phyloP scores from a whole-genome alignment of 1,140 invertebrate species.

The Phocides pigmalion region DNA sequence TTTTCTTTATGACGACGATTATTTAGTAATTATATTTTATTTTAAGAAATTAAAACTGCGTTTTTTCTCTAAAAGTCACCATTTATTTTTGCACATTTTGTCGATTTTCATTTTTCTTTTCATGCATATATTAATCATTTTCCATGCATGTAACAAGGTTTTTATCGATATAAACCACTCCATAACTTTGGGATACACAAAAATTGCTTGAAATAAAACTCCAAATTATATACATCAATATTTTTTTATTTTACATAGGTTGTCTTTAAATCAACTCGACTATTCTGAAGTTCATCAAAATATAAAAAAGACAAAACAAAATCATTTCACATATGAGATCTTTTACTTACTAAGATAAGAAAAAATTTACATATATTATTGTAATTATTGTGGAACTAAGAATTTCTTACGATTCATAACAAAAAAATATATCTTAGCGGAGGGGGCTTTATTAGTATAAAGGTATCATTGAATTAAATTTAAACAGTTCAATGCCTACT shows the following conservation, averaged over 20 bases:
- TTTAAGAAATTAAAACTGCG: too few species aligned
- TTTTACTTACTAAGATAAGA: constrained; percentile 83
- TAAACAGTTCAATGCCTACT: neutral
- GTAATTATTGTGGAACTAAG: constrained; percentile 79
- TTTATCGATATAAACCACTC: too few species aligned
- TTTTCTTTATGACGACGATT: too few species aligned
- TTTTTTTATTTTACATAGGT: constrained; percentile 82
- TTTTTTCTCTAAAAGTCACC: too few species aligned
- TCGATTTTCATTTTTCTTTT: too few species aligned
- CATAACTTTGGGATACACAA: too few species aligned
- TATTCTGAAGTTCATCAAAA: constrained; percentile 83
- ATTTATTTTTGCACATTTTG: too few species aligned
- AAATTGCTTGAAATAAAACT: constrained; percentile 23
- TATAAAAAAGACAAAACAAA: constrained; percentile 84
- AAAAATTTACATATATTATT: constrained; percentile 78
- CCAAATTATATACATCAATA: constrained; percentile 79
- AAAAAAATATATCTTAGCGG: constrained; percentile 55
- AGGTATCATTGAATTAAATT: neutral
- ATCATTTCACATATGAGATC: constrained; percentile 82
- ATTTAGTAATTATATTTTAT: too few species aligned
- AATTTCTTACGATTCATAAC: constrained; percentile 77
- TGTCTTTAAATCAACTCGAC: constrained; percentile 83
- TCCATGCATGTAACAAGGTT: too few species aligned
- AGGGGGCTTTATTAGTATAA: constrained; percentile 60
- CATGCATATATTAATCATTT: too few species aligned